Base-by-base conservation (phyloP, 1,140 invertebrate species). In the Habropoda laboriosa region DNA sequence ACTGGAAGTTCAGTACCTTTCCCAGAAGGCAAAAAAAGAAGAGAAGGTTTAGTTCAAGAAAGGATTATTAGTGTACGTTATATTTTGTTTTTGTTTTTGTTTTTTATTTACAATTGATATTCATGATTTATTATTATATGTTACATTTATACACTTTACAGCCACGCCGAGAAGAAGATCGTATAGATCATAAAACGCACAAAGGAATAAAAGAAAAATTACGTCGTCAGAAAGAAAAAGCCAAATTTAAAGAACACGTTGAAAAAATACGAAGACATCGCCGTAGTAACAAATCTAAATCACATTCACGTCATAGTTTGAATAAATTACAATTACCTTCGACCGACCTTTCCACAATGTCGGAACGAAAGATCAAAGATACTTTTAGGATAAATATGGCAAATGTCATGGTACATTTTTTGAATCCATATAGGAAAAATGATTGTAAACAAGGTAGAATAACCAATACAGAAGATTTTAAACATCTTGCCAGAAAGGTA, bases 401-500 rank as follows among this genome's bases (percentile, higher is more conserved):
- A 12, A 95, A 95, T 57, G 97, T 97, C 32, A 98, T 99, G 93
- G 97, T 99, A 53, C 94, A 96, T 60, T 96, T 96, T 90, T 94
- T 99, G 40, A 98, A 98, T 93, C 97, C 97, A 0, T 99, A 97
- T 92, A 93, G 97, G 71, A 97, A 96, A 89, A 94, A 95, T 6
- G 96, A 97, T 87, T 99, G 98, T 89, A 96, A 96, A 85, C 93
- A 96, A 78, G 98, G 97, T 1, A 93, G 96, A 82, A 99, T 99
- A 82, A 96, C 95, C 0, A 96, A 95, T 89, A 98, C 96, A 0
- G 97, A 98, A 61, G 98, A 99, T 92, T 99, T 99, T 92, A 99
- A 99, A 91, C 97, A 98, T 93, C 94, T 99, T 32, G 98, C 98
- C 0, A 95, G 98, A 93, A 99, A 99, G 95, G 98, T 99, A 93